A percentile compares a stretch with the other conserved stretches of the same genome.
Evolutionary conservation across 2,113 vertebrate genomes (phyloP).

Genomic region (Zosterops hypoxanthus): DNA sequence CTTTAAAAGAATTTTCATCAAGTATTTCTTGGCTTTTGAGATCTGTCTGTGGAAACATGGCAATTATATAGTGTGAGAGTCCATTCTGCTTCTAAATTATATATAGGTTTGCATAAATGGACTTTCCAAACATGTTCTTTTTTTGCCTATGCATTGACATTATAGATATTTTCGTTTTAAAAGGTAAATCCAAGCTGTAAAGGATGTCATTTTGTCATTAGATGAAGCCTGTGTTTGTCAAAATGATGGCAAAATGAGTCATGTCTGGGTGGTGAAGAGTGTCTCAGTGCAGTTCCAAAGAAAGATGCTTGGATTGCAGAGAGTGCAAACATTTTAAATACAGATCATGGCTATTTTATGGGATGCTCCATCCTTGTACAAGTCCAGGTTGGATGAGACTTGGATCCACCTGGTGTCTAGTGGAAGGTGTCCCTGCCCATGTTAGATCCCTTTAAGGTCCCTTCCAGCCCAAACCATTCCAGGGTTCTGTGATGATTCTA

Average conservation of each 20-base stretch:
- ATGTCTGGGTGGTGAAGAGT: not conserved
- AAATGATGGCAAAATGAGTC: not conserved
- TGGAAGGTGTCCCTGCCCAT: not conserved
- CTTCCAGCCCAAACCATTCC: not conserved
- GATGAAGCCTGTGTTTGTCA: not conserved
- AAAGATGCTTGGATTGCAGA: not conserved
- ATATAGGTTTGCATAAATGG: not conserved
- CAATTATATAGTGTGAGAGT: not conserved
- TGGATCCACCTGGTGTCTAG: not conserved
- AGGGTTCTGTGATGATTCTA: not conserved
- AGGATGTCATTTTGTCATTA: not conserved
- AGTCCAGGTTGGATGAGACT: not conserved
- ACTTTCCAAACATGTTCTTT: not conserved
- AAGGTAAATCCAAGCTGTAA: not conserved
- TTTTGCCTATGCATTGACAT: not conserved
- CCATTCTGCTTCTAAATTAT: not conserved
- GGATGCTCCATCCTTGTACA: not conserved
- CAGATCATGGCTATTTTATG: not conserved
- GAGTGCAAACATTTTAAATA: not conserved
- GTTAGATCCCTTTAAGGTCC: not conserved
- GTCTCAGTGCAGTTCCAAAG: not conserved
- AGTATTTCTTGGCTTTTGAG: not conserved
- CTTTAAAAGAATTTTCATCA: not conserved
- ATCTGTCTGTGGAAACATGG: fast-evolving
- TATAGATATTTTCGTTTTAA: not conserved